phyloP scores from a whole-genome alignment of 2,797 vertebrate species.

The Gymnoscopelus braueri region DNA sequence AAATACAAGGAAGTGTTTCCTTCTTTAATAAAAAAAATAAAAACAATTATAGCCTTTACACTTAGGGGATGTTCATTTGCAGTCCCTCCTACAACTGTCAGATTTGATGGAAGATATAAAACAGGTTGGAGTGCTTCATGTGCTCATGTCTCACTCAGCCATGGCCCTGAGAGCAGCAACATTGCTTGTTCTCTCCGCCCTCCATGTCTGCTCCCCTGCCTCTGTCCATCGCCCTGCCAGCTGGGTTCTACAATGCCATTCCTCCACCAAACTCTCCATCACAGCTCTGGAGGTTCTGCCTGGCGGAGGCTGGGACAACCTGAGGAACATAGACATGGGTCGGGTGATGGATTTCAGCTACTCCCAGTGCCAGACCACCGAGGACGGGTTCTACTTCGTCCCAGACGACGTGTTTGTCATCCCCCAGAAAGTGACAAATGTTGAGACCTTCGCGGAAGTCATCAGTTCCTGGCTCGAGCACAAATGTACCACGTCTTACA shows the following conservation, averaged over 20 bases:
- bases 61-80: no score
- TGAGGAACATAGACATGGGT: constrained; percentile 90
- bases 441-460: constrained; percentile 90
- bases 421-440: constrained; percentile 85
- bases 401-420: constrained; percentile 90
- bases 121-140: constrained; percentile 1
- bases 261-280: constrained; percentile 66
- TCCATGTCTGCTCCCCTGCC: constrained; percentile 49
- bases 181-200: constrained; percentile 52
- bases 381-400: constrained; percentile 88
- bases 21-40: no score
- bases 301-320: constrained; percentile 93
- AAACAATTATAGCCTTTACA: no score
- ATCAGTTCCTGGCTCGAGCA: constrained; percentile 88
- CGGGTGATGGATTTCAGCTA: constrained; percentile 88
- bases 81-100: no score
- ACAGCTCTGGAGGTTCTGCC: constrained; percentile 88
- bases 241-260: constrained; percentile 79
- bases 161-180: constrained; percentile 49
- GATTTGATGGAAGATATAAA: constrained; percentile 33
- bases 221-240: constrained; percentile 62
- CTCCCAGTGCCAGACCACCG: constrained; percentile 86
- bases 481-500: constrained; percentile 80
- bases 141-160: constrained; percentile 17
- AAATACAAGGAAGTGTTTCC: no score